These are phyloP conservation scores for Ophioninae sp. DNA, from an alignment of 2,888 invertebrate species.

Conservation along the genomic window DNA sequence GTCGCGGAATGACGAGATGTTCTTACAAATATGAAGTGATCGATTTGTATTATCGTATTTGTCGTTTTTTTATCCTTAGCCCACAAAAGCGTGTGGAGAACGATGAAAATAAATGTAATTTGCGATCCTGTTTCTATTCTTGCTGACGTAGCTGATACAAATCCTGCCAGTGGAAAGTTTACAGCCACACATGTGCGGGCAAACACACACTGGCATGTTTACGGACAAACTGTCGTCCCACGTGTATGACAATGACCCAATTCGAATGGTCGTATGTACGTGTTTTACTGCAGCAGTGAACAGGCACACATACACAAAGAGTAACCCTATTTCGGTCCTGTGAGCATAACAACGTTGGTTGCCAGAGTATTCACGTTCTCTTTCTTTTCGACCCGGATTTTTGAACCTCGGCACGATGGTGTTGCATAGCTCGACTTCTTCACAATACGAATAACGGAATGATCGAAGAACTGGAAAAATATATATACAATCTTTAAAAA, in stretches of 20 bases:
- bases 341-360: slow-evolving; percentile 56
- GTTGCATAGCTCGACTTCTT: slow-evolving; percentile 7
- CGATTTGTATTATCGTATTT: slow-evolving; percentile 36
- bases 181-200: slow-evolving; percentile 13
- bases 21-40: slow-evolving; percentile 66
- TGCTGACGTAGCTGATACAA: slow-evolving; percentile 48
- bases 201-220: slow-evolving; percentile 7
- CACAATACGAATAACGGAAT: not conserved
- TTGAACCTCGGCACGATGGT: slow-evolving; percentile 13
- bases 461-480: not conserved
- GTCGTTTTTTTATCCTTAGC: not conserved
- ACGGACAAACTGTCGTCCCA: slow-evolving; percentile 41
- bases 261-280: slow-evolving; percentile 43
- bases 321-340: slow-evolving; percentile 32
- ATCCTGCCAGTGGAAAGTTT: slow-evolving; percentile 42
- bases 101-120: slow-evolving; percentile 23
- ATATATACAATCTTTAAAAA: not conserved
- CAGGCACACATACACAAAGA: slow-evolving; percentile 7
- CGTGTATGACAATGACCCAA: slow-evolving; percentile 61
- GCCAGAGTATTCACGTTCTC: slow-evolving; percentile 55
- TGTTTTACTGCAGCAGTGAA: slow-evolving; percentile 33
- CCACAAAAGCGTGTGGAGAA: slow-evolving; percentile 11
- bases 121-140: slow-evolving; percentile 13
- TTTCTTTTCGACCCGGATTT: slow-evolving; percentile 42
- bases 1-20: slow-evolving; percentile 62